Evolutionary conservation across 2,888 invertebrate genomes (phyloP).

Genomic region (Aphodius sticticus): DNA sequence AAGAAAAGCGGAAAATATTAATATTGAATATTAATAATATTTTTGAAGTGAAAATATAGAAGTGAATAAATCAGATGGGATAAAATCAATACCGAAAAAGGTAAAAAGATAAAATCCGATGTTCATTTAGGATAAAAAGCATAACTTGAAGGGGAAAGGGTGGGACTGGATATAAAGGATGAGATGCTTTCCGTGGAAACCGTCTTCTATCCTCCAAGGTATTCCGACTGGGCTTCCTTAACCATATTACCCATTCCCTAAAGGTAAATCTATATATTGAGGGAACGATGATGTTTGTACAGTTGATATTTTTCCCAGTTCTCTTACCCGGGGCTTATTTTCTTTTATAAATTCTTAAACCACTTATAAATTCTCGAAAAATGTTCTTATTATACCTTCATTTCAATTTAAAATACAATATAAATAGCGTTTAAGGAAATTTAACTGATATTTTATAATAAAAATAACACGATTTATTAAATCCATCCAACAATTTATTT

Average conservation of each 20-base stretch:
- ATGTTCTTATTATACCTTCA: too few species aligned
- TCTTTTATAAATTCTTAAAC: background rate
- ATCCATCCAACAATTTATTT: too few species aligned
- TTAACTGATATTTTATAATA: background rate
- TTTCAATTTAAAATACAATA: background rate
- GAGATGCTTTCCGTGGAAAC: background rate
- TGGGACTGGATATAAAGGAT: background rate
- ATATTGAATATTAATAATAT: too few species aligned
- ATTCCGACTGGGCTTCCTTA: background rate
- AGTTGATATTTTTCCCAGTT: background rate
- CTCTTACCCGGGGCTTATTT: background rate
- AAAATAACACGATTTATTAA: too few species aligned
- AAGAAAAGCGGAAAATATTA: too few species aligned
- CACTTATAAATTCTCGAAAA: background rate
- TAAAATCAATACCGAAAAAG: background rate
- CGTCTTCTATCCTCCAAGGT: background rate
- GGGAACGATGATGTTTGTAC: background rate
- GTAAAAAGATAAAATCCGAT: background rate
- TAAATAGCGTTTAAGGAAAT: background rate
- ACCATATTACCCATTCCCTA: background rate
- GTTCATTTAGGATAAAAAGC: background rate
- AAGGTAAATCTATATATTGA: background rate
- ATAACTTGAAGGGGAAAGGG: background rate
- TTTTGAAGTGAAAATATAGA: background rate
- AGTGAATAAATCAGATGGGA: background rate